Conservation (phyloP, 2,797 vertebrate species). For the Oreortyx pictus region DNA sequence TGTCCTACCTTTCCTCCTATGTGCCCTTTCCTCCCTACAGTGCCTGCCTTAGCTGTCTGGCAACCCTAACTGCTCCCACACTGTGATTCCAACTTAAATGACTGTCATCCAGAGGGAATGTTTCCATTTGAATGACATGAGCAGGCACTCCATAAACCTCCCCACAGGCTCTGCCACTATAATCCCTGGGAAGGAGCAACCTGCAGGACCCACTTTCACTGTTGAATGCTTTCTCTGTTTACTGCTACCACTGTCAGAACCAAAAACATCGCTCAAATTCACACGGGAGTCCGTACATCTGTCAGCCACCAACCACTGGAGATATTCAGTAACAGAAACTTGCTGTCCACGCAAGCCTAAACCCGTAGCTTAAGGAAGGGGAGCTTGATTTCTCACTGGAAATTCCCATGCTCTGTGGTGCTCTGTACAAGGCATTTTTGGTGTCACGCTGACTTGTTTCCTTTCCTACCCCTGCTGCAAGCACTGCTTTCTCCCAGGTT, state of each 20-base stretch:
- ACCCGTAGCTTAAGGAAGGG: neutral
- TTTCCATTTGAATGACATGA: constrained; percentile 40
- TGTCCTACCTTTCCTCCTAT: constrained; percentile 1
- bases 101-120: constrained; percentile 56
- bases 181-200: constrained; percentile 56
- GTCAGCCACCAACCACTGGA: constrained; percentile 3
- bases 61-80: constrained; percentile 53
- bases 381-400: neutral
- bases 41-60: constrained; percentile 52
- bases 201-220: constrained; percentile 66
- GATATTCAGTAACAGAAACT: neutral
- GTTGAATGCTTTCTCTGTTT: constrained; percentile 32
- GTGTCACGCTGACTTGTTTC: constrained; percentile 49
- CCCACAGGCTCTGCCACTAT: constrained; percentile 55
- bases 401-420: constrained; percentile 20
- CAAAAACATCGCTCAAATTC: neutral
- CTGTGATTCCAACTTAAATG: constrained; percentile 55
- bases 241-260: neutral
- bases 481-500: constrained; percentile 49
- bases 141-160: constrained; percentile 58
- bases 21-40: neutral
- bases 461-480: constrained; percentile 59
- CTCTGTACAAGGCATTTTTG: constrained; percentile 9
- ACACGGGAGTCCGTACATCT: constrained; percentile 4
- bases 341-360: neutral